These are phyloP conservation scores for Thereva nobilitata DNA, from an alignment of 2,888 invertebrate species.

Conservation along the genomic window DNA sequence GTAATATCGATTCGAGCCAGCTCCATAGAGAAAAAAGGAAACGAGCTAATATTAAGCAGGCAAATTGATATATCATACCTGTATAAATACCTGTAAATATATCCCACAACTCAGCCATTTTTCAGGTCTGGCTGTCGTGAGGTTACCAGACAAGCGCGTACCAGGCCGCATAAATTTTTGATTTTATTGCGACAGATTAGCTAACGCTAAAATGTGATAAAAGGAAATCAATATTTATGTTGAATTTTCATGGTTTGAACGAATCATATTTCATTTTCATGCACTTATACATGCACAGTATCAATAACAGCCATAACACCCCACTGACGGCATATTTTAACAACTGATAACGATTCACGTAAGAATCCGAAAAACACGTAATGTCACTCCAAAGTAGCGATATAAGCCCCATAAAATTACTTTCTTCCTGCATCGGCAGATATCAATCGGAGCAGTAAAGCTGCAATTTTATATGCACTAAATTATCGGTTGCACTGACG, in stretches of 20 bases:
- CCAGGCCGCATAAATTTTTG: slow-evolving; percentile 35
- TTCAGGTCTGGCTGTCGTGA: too few relatives aligned
- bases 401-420: slow-evolving; percentile 8
- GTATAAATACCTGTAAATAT: too few relatives aligned
- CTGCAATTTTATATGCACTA: slow-evolving; percentile 12
- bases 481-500: slow-evolving; percentile 13
- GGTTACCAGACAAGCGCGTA: slow-evolving; percentile 27
- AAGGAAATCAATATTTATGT: slow-evolving; percentile 38
- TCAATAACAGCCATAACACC: neutral
- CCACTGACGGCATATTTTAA: slow-evolving; percentile 17
- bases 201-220: slow-evolving; percentile 36
- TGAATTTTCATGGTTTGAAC: slow-evolving; percentile 25
- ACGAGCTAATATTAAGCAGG: too few relatives aligned
- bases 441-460: slow-evolving; percentile 14
- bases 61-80: too few relatives aligned
- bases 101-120: too few relatives aligned
- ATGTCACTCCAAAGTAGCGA: neutral
- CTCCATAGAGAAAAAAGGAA: too few relatives aligned
- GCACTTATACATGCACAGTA: slow-evolving; percentile 6
- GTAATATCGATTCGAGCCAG: too few relatives aligned
- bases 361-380: slow-evolving; percentile 15
- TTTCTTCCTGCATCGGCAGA: neutral
- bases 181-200: slow-evolving; percentile 33
- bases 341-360: slow-evolving; percentile 24
- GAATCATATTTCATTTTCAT: slow-evolving; percentile 29